Conservation (phyloP, 2,888 invertebrate genomes). For the Machimus rusticus region DNA sequence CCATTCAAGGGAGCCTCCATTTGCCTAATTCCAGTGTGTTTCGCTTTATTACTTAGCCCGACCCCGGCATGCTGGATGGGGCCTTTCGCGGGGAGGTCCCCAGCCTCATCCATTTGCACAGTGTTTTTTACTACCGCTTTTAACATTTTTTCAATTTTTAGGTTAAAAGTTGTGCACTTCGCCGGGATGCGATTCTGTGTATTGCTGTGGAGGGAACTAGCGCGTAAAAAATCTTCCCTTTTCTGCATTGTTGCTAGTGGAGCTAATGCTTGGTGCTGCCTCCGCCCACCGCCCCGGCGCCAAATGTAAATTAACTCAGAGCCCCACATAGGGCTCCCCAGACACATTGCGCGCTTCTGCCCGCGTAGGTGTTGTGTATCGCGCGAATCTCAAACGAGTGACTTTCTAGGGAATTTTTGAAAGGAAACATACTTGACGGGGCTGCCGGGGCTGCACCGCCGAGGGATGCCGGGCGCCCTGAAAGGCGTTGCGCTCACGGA, state of each 20-base stretch:
- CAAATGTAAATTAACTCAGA: constrained; percentile 36
- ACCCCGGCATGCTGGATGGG: background rate
- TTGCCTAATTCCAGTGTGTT: background rate
- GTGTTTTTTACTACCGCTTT: background rate
- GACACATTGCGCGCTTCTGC: background rate
- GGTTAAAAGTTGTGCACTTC: constrained; percentile 32
- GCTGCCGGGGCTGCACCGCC: background rate
- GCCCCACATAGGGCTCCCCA: constrained; percentile 19
- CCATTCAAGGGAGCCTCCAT: background rate
- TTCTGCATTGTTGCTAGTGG: background rate
- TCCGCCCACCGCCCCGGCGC: background rate
- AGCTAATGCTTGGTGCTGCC: constrained; percentile 21
- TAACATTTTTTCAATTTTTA: background rate
- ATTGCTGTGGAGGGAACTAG: constrained; percentile 21
- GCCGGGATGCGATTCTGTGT: constrained; percentile 18
- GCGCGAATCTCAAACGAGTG: background rate
- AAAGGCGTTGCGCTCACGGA: constrained; percentile 18
- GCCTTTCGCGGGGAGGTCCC: background rate
- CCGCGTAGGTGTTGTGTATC: background rate
- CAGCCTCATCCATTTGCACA: background rate
- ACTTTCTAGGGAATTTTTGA: constrained; percentile 10
- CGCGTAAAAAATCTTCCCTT: constrained; percentile 30
- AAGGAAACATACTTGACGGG: background rate
- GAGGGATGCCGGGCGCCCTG: background rate
- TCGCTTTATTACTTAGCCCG: background rate